Base-by-base conservation (phyloP, 2,888 invertebrate species). In the Eupithecia inturbata region DNA sequence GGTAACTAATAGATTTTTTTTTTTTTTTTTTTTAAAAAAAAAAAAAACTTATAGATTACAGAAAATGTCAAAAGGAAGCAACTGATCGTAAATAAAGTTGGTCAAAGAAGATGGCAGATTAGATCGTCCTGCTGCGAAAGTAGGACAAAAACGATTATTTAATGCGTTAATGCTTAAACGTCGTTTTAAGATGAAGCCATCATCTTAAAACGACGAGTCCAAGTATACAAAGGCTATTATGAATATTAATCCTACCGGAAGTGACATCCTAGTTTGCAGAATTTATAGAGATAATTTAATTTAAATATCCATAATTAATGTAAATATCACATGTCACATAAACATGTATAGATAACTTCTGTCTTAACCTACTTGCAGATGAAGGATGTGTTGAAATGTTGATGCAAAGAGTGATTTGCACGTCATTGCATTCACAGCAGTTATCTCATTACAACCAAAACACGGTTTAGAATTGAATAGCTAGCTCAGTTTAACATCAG, bases 271-370 rank as follows among this genome's bases (percentile, higher is more conserved):
- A 49, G 60, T 73, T 60, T 57, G 16, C 62, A 22, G 60, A 64
- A 69, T 73, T 39, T 22, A 36, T 33, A 4, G 36, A 64, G 31
- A 31, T 64, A 64, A 36, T 36, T 64, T 19, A n/a, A 64, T 63
- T 60, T 16, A 62, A 45, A 70, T 73, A 63, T 67, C 36, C 73
- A 73, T 74, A 74, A 62, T 26, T 22, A n/a, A 63, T 68, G 49
- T 22, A 68, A 41, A 49, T 68, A 31, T 70, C 74, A 64, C 45
- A 66, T 66, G 26, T 66, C n/a, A 66, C 36, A 39, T 66, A 67
- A 71, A 68, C 36, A 64, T 39, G 33, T 36, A 36, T n/a, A 39
- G 36, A 57, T 33, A 19, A 60, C 22, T 70, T 62, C 57, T 68
- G 63, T 72, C 63, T 66, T 67, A 67, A 73, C 67, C 70, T 39